Conservation (phyloP, 2,113 vertebrate species). For the Onychostoma macrolepis region DNA sequence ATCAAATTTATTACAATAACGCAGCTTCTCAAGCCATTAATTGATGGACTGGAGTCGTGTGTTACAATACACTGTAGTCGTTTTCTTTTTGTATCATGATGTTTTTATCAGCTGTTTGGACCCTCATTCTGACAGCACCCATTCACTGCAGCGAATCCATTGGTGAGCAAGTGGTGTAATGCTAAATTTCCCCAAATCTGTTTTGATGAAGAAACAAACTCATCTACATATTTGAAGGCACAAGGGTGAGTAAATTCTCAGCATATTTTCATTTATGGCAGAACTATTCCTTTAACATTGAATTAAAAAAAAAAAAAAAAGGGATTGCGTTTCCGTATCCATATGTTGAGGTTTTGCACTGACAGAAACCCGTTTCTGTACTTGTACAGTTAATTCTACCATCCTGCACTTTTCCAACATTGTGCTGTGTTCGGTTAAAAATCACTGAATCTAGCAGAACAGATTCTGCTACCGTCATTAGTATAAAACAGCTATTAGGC, state of each 20-base stretch:
- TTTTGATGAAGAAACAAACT: background rate
- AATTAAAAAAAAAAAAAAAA: background rate
- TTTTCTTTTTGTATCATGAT: too few species aligned
- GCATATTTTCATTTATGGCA: background rate
- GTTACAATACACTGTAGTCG: too few species aligned
- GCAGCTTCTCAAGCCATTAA: too few species aligned
- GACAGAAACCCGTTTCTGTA: conserved; percentile 54
- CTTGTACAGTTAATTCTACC: conserved; percentile 50
- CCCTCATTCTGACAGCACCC: background rate
- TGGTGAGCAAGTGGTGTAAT: background rate
- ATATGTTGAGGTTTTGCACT: background rate
- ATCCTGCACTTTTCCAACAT: conserved; percentile 48
- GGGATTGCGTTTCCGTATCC: background rate
- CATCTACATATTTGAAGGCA: background rate
- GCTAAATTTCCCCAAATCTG: background rate
- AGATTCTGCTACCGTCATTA: conserved; percentile 42
- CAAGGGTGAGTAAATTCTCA: too few species aligned
- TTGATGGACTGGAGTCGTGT: too few species aligned
- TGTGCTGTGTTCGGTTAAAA: conserved; percentile 60
- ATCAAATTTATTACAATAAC: too few species aligned
- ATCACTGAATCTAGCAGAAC: conserved; percentile 38
- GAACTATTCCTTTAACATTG: background rate
- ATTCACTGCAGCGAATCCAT: background rate
- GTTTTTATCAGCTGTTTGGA: too few species aligned
- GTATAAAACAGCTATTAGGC: conserved; percentile 36